Evolutionary conservation across 2,888 invertebrate species (phyloP), one percentile per base, ranked within the genome.

Genomic region (Elysia crispata): DNA sequence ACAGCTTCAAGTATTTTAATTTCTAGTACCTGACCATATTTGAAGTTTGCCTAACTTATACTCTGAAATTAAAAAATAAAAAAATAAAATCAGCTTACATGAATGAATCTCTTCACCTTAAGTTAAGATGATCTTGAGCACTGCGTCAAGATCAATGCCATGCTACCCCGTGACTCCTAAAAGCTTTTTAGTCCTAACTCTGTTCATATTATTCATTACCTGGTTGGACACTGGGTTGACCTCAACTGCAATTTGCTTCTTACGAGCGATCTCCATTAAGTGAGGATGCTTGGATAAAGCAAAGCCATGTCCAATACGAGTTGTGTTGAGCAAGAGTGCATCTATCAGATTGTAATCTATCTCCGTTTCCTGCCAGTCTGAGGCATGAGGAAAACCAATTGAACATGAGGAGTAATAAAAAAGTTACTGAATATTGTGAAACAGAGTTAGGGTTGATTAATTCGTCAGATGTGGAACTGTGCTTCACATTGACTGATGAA

Each of bases 161-260:
- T n/a, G n/a, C n/a, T n/a, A n/a, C n/a, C n/a, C n/a, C n/a, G n/a
- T n/a, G n/a, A n/a, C n/a, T n/a, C n/a, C n/a, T n/a, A n/a, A n/a
- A n/a, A n/a, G n/a, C n/a, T n/a, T n/a, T n/a, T n/a, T n/a, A n/a
- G n/a, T n/a, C n/a, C n/a, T n/a, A n/a, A n/a, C n/a, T n/a, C n/a
- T n/a, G n/a, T n/a, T n/a, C n/a, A n/a, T n/a, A n/a, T n/a, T 60
- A 15, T 23, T 23, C 6, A 54, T 15, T 30, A 91, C 91, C 89
- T 91, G 91, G 80, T 91, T 91, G n/a, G 91, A 91, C 49, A 91
- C 88, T 0, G 91, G 91, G 73, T 90, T 90, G 74, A 91, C 86
- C 82, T 91, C 91, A 18, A 91, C 78, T 15, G 90, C 87, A 28
- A 91, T 88, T 8, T 77, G 75, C 62, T 82, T 83, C 13, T 85